A percentile compares a stretch with the other conserved stretches of the same genome.
Evolutionary conservation across 2,113 vertebrate genomes (phyloP).

Genomic region (Paratilapia polleni): DNA sequence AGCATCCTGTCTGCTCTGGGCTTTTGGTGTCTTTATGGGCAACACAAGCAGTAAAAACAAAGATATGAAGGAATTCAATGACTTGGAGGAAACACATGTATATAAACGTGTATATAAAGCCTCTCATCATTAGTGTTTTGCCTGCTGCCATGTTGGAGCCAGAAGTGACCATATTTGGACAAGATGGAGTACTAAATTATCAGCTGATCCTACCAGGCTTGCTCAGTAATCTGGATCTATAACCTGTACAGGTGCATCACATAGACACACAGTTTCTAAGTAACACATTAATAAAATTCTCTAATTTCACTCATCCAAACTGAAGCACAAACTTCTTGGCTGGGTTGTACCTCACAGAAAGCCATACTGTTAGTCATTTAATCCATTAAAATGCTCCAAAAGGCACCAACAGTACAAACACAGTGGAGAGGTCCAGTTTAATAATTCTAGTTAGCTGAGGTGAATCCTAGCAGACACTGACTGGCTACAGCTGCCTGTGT

Average conservation of each 20-base stretch:
- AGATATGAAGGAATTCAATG: background rate
- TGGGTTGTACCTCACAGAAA: too few species aligned
- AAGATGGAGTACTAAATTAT: background rate
- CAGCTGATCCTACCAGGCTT: background rate
- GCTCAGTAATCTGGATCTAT: background rate
- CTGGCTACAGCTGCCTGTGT: background rate
- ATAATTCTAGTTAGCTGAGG: background rate
- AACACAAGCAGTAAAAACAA: background rate
- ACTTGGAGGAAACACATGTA: background rate
- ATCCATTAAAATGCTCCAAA: background rate
- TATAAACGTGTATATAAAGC: too few species aligned
- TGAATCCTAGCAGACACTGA: background rate
- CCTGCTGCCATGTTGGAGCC: background rate
- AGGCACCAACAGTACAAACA: background rate
- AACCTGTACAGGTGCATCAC: background rate
- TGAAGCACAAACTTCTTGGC: too few species aligned
- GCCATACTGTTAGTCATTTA: too few species aligned
- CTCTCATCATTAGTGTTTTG: background rate
- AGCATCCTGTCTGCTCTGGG: background rate
- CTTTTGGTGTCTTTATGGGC: background rate
- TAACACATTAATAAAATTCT: too few species aligned
- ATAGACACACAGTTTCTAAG: too few species aligned
- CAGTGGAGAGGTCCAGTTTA: background rate
- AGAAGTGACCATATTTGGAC: background rate
- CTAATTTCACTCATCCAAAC: too few species aligned